Percentiles rank a stretch among this genome's conserved stretches.
Evolutionary conservation across 2,113 vertebrate species (phyloP).

Genomic region (Pycnonotus jocosus): DNA sequence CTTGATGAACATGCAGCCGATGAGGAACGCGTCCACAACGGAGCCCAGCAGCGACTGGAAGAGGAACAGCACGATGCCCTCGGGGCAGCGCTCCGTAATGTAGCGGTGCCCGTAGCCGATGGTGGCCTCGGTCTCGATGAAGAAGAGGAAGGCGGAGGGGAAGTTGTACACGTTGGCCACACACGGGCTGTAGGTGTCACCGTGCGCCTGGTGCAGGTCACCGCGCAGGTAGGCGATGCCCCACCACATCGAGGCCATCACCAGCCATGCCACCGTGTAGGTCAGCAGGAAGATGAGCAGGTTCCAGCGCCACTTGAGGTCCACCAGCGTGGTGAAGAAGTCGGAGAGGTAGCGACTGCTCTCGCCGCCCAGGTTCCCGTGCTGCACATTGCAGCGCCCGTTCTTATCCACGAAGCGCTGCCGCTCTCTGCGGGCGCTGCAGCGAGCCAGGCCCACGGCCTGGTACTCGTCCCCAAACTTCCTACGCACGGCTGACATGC

Average conservation of each 20-base stretch:
- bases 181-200: conserved; percentile 93
- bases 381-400: conserved; percentile 97
- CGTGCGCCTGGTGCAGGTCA: conserved; percentile 89
- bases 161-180: conserved; percentile 99
- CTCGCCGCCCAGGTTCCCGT: conserved; percentile 97
- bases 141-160: conserved; percentile 97
- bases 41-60: conserved; percentile 98
- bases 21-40: conserved; percentile 96
- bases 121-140: conserved; percentile 97
- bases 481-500: conserved; percentile 94
- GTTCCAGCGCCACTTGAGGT: conserved; percentile 99
- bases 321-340: conserved; percentile 96
- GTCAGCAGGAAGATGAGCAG: conserved; percentile 98
- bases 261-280: conserved; percentile 98
- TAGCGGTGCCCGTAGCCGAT: conserved; percentile 97
- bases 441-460: conserved; percentile 82
- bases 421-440: conserved; percentile 85
- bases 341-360: conserved; percentile 97
- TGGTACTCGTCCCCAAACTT: conserved; percentile 99
- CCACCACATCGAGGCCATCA: conserved; percentile 99
- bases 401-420: conserved; percentile 99
- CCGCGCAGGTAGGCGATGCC: conserved; percentile 94
- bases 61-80: conserved; percentile 97
- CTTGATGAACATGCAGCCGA: conserved; percentile 99
- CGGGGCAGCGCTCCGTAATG: conserved; percentile 94